phyloP scores from a whole-genome alignment of 2,797 vertebrate genomes.

The Vipera ursinii region DNA sequence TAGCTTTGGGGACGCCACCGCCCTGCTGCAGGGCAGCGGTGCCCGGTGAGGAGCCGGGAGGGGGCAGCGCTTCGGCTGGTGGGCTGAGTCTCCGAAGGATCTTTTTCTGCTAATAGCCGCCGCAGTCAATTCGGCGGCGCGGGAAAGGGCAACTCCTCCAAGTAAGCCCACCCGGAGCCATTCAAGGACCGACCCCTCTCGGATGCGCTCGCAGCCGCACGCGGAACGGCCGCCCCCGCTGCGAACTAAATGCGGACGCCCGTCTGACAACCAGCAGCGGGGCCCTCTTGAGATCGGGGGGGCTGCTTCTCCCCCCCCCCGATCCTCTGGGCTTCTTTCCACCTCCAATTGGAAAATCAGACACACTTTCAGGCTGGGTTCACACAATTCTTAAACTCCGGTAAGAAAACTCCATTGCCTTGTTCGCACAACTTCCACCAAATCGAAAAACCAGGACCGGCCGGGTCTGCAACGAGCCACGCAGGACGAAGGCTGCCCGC shows the following conservation, averaged over 20 bases:
- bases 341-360: not conserved
- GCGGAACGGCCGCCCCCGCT: too few species aligned
- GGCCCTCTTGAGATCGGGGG: not conserved
- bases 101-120: not conserved
- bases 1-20: not conserved
- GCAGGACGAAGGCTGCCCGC: not conserved
- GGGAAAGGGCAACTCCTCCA: not conserved
- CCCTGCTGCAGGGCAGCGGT: not conserved
- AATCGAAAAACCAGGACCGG: not conserved
- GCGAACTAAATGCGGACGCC: too few species aligned
- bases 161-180: too few species aligned
- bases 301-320: too few species aligned
- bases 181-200: not conserved
- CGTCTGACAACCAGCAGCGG: too few species aligned
- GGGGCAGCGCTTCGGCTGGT: too few species aligned
- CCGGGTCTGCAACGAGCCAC: accelerated
- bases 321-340: not conserved
- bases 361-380: not conserved
- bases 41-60: not conserved
- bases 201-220: too few species aligned
- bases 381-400: accelerated
- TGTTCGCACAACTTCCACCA: accelerated
- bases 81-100: not conserved
- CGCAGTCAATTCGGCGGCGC: not conserved
- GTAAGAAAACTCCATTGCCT: accelerated